phyloP scores from a whole-genome alignment of 2,888 invertebrate species.

The Rutpela maculata region DNA sequence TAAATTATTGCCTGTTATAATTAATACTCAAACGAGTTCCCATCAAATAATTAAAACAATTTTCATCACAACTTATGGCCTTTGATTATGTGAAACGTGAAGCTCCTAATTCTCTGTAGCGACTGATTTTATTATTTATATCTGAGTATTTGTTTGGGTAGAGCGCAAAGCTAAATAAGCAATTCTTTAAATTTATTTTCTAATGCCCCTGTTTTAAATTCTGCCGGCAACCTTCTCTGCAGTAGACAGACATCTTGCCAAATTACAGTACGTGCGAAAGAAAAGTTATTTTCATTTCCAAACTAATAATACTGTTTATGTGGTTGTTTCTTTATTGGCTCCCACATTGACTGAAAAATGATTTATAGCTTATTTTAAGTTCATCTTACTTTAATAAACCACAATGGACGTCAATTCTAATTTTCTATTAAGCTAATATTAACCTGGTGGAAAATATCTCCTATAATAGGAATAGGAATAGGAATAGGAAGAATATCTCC shows the following conservation, averaged over 20 bases:
- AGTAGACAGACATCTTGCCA: conserved; percentile 51
- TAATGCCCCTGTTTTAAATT: conserved; percentile 45
- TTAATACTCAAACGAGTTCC: too few species aligned
- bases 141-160: neutral
- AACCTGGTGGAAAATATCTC: too few species aligned
- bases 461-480: too few species aligned
- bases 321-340: neutral
- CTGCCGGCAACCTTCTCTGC: conserved; percentile 43
- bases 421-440: too few species aligned
- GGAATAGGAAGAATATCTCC: too few species aligned
- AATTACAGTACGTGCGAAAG: conserved; percentile 54
- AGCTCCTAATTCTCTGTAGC: neutral
- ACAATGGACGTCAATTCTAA: too few species aligned
- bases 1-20: too few species aligned
- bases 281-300: conserved; percentile 1
- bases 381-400: too few species aligned
- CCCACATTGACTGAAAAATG: neutral
- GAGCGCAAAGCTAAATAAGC: neutral
- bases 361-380: neutral
- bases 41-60: neutral
- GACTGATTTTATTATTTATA: neutral
- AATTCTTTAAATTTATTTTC: conserved; percentile 22
- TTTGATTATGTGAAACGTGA: neutral
- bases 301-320: conserved; percentile 33
- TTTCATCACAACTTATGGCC: neutral